A percentile compares a stretch with the other conserved stretches of the same genome.
Conservation (phyloP, 2,113 vertebrate genomes). For the Morone saxatilis region DNA sequence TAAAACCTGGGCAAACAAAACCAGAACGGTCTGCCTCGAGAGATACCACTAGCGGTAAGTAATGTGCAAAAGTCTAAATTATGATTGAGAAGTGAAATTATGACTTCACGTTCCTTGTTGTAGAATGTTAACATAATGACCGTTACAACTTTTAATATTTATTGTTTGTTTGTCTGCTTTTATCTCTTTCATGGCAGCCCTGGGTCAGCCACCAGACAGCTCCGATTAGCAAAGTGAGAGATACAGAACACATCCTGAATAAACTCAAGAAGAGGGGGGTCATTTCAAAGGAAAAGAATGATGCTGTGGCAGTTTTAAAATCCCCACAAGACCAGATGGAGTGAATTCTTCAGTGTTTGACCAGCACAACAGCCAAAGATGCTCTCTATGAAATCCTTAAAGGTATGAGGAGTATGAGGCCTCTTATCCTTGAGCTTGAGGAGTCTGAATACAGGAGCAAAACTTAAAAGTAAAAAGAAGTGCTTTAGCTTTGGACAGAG, state of each 20-base stretch:
- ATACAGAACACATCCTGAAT: neutral
- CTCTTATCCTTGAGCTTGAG: slow-evolving; percentile 6
- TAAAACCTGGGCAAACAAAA: neutral
- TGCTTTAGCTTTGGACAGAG: neutral
- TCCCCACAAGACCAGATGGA: slow-evolving; percentile 12
- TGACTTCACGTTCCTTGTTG: too few species aligned
- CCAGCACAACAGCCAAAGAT: neutral
- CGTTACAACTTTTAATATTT: neutral
- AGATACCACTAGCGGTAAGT: neutral
- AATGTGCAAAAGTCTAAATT: too few species aligned
- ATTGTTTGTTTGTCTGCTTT: neutral
- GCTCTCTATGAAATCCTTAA: neutral
- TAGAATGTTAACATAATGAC: neutral
- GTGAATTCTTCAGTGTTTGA: neutral
- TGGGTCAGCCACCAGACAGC: slow-evolving; percentile 3
- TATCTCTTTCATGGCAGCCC: neutral
- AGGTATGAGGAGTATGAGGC: neutral
- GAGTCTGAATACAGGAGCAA: neutral
- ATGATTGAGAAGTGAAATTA: too few species aligned
- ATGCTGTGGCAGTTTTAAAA: neutral
- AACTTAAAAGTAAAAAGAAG: neutral
- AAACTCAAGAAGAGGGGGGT: neutral
- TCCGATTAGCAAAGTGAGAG: slow-evolving; percentile 20
- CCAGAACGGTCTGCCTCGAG: neutral
- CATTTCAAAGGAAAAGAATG: neutral